Percentiles rank a stretch among this genome's conserved stretches.
Evolutionary conservation across 2,797 vertebrate genomes (phyloP).

Genomic region (Sparidentex hasta): DNA sequence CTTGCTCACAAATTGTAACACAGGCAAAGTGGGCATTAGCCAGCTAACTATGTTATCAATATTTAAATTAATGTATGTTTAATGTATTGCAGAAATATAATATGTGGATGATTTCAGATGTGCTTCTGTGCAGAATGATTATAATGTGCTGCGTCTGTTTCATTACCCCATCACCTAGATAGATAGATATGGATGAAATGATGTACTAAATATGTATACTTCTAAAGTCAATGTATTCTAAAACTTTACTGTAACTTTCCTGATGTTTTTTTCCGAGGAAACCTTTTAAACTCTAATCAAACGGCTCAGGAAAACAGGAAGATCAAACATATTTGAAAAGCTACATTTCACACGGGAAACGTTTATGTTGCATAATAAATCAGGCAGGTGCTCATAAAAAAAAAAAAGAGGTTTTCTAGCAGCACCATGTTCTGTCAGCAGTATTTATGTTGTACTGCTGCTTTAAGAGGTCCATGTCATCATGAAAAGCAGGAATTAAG

Average conservation of each 20-base stretch:
- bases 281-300: neutral
- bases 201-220: neutral
- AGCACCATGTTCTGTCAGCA: neutral
- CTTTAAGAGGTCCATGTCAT: constrained; percentile 32
- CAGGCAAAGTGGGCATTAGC: neutral
- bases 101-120: neutral
- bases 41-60: neutral
- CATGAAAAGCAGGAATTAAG: constrained; percentile 5
- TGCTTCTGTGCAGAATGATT: neutral
- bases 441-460: constrained; percentile 6
- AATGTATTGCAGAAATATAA: constrained; percentile 8
- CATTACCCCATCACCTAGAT: neutral
- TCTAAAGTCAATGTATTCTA: neutral
- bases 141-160: neutral
- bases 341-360: neutral
- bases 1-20: neutral
- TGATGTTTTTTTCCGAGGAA: neutral
- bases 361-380: neutral
- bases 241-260: neutral
- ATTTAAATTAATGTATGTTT: neutral
- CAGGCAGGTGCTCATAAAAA: neutral
- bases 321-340: neutral
- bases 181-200: neutral
- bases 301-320: neutral
- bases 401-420: neutral